These are phyloP conservation scores for Xiphias gladius DNA, from an alignment of 2,113 vertebrate genomes.

Conservation along the genomic window DNA sequence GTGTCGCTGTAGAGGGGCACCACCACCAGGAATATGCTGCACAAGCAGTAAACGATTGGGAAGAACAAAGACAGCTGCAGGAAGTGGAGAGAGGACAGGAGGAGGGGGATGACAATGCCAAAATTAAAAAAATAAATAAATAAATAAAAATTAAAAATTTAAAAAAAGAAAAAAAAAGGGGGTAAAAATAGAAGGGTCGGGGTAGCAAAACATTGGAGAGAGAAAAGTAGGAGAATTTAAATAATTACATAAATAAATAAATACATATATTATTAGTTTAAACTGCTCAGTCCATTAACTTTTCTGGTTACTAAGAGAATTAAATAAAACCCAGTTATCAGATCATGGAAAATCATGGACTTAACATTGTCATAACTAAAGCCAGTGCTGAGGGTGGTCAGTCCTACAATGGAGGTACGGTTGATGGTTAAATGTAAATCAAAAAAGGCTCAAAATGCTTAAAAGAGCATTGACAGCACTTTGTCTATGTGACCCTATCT, in stretches of 20 bases:
- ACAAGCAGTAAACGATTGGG: constrained; percentile 87
- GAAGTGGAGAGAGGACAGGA: background rate
- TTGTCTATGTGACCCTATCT: background rate
- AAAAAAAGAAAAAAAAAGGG: background rate
- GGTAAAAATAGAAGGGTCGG: background rate
- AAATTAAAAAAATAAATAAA: no score
- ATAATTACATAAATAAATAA: constrained; percentile 8
- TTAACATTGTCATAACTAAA: background rate
- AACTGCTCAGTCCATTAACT: background rate
- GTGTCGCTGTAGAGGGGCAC: constrained; percentile 88
- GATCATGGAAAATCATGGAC: constrained; percentile 4
- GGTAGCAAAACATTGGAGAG: background rate
- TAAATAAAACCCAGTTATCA: background rate
- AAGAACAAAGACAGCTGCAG: constrained; percentile 86
- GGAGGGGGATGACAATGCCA: background rate
- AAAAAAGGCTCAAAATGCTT: background rate
- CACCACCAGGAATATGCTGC: constrained; percentile 86
- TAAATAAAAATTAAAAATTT: no score
- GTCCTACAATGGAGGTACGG: background rate
- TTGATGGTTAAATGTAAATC: background rate
- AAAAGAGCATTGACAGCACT: background rate
- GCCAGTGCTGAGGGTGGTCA: background rate
- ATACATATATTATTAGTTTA: background rate
- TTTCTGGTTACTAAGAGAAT: background rate
- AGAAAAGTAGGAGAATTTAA: background rate